Percentiles rank a stretch among this genome's conserved stretches.
phyloP scores from a whole-genome alignment of 2,797 vertebrate genomes.

The Rhinoraja longicauda region DNA sequence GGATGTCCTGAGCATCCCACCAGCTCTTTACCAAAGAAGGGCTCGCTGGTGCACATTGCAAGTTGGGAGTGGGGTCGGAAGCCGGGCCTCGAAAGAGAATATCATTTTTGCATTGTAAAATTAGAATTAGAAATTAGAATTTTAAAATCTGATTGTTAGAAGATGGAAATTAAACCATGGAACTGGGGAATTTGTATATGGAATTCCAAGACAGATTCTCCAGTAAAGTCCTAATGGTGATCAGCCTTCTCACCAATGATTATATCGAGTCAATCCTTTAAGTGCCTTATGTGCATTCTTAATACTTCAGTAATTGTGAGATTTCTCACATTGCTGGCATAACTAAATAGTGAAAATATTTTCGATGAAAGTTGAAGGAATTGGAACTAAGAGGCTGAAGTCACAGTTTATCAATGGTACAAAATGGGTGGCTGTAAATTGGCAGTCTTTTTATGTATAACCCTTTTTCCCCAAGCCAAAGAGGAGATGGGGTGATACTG shows the following conservation, averaged over 20 bases:
- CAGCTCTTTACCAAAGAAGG: too few species aligned
- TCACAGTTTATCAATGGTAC: neutral
- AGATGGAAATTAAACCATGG: neutral
- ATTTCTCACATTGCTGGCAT: neutral
- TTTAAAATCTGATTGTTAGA: neutral
- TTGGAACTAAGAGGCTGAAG: neutral
- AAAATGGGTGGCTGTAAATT: neutral
- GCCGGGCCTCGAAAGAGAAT: too few species aligned
- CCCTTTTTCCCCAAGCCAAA: neutral
- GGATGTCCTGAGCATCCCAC: too few species aligned
- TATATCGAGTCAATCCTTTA: conserved; percentile 6
- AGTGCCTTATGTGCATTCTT: neutral
- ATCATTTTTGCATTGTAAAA: neutral
- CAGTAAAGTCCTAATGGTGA: neutral
- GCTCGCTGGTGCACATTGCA: too few species aligned
- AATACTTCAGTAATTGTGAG: neutral
- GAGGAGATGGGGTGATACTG: too few species aligned
- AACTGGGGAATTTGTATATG: neutral
- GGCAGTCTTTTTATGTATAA: neutral
- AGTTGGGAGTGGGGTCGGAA: too few species aligned
- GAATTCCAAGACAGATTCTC: neutral
- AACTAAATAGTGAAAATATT: neutral
- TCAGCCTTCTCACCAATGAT: neutral
- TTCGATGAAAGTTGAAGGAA: neutral
- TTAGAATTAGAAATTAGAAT: neutral